Conservation (phyloP, 37 sponge, comb jelly and placozoan species). For the Lycopodina hypogea region DNA sequence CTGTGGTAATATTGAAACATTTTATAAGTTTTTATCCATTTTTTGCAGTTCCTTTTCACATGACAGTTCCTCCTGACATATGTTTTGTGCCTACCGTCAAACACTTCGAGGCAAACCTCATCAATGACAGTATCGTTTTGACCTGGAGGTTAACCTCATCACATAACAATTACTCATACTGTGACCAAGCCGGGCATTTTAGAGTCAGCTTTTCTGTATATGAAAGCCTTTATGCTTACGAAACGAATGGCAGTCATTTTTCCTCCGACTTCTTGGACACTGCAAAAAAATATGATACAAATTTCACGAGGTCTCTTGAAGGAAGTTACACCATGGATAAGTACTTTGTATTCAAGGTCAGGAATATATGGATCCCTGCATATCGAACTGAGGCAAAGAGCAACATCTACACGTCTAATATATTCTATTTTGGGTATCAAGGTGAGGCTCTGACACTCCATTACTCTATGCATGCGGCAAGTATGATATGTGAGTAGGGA, state of each 20-base stretch:
- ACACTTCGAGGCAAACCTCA: background rate
- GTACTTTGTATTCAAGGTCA: conserved; percentile 3
- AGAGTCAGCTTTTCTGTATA: background rate
- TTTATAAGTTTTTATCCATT: too few species aligned
- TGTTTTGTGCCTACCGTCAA: background rate
- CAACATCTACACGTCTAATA: background rate
- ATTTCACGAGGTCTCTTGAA: background rate
- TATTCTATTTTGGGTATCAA: conserved; percentile 20
- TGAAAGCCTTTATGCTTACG: background rate
- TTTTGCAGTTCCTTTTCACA: too few species aligned
- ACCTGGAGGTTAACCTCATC: background rate
- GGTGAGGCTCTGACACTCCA: background rate
- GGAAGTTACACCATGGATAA: background rate
- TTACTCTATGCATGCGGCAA: too few species aligned
- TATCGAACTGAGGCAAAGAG: background rate
- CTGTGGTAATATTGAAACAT: too few species aligned
- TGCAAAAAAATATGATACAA: background rate
- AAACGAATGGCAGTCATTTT: background rate
- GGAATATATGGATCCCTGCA: too few species aligned
- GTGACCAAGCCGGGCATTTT: background rate
- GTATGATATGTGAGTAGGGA: too few species aligned
- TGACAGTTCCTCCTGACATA: too few species aligned
- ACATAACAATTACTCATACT: background rate
- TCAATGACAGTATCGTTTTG: background rate
- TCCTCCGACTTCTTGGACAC: background rate